These are phyloP conservation scores for Chrysotoxum bicinctum DNA, from an alignment of 2,888 invertebrate genomes.

Conservation along the genomic window DNA sequence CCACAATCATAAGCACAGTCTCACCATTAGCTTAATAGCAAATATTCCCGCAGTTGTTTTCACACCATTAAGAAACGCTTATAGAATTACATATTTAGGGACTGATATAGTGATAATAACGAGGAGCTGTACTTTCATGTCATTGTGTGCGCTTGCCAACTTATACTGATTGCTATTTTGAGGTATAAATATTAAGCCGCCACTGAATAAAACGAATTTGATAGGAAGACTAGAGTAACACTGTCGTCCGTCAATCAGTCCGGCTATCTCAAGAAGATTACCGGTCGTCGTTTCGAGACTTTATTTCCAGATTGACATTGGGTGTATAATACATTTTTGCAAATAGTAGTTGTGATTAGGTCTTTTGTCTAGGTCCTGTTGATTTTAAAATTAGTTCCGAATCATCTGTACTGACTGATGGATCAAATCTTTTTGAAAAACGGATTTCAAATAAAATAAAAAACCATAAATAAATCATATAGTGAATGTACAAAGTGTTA, in stretches of 20 bases:
- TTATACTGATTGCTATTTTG: conserved; percentile 59
- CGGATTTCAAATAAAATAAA: conserved; percentile 40
- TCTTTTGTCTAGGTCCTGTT: conserved; percentile 59
- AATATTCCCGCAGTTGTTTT: conserved; percentile 30
- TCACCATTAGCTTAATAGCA: conserved; percentile 21
- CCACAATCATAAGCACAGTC: conserved; percentile 25
- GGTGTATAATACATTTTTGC: conserved; percentile 26
- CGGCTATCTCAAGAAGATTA: conserved; percentile 67
- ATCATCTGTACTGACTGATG: conserved; percentile 52
- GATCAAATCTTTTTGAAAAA: conserved; percentile 38
- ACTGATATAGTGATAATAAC: conserved; percentile 51
- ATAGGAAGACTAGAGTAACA: conserved; percentile 67
- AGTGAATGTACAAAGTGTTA: not conserved
- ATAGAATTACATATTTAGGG: conserved; percentile 42
- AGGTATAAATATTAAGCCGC: conserved; percentile 72
- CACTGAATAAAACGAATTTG: conserved; percentile 68
- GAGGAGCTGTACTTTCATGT: conserved; percentile 44
- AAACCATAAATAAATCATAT: not conserved
- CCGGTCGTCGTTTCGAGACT: conserved; percentile 53
- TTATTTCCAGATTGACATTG: conserved; percentile 44
- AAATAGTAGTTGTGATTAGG: conserved; percentile 51
- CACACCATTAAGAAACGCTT: conserved; percentile 54
- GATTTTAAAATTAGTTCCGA: conserved; percentile 54
- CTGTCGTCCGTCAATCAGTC: conserved; percentile 65
- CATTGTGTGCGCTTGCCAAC: conserved; percentile 62